These are phyloP conservation scores for Bombus waltoni DNA, from an alignment of 1,140 invertebrate species.

Conservation along the genomic window DNA sequence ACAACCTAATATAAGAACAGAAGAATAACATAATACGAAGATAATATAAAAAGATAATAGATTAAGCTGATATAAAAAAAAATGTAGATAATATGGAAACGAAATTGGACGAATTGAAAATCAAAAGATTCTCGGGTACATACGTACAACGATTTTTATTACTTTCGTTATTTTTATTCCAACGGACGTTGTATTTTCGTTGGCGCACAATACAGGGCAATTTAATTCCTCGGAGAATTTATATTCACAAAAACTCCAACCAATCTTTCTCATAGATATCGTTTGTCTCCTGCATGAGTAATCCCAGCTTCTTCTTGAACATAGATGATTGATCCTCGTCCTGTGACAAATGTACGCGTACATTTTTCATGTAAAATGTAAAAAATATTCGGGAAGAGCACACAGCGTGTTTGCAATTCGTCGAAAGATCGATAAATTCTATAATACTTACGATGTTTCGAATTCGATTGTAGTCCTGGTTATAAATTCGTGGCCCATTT, in stretches of 20 bases:
- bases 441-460: conserved; percentile 70
- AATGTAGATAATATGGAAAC: background rate
- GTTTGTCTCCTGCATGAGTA: background rate
- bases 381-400: background rate
- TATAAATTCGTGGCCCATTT: conserved; percentile 84
- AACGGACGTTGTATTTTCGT: background rate
- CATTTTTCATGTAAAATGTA: background rate
- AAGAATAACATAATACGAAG: too few species aligned
- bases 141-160: background rate
- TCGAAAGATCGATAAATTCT: background rate
- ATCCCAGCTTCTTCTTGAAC: background rate
- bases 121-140: background rate
- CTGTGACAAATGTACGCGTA: background rate
- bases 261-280: conserved; percentile 3
- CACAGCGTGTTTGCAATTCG: too few species aligned
- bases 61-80: too few species aligned
- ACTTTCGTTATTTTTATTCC: background rate
- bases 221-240: background rate
- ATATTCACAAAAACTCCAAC: conserved; percentile 13
- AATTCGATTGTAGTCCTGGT: conserved; percentile 81
- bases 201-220: background rate
- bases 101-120: background rate
- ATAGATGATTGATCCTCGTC: background rate
- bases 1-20: too few species aligned
- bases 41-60: too few species aligned